These are phyloP conservation scores for Acipenser transmontanus DNA, from an alignment of 2,797 vertebrate species.

Conservation along the genomic window DNA sequence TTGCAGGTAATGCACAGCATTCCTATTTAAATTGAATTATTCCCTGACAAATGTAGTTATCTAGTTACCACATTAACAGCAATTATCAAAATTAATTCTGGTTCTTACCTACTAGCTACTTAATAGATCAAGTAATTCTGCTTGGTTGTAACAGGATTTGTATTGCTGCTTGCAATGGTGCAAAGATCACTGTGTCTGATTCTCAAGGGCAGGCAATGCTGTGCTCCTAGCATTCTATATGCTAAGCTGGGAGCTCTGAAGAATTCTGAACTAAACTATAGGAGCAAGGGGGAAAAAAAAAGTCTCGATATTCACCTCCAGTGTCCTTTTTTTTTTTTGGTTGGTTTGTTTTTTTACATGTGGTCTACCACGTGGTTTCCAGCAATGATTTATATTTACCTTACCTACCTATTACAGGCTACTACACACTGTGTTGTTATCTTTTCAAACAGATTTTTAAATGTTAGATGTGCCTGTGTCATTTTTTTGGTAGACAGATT, in stretches of 20 bases:
- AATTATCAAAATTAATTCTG: background rate
- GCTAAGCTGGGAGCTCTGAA: background rate
- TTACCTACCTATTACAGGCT: no score
- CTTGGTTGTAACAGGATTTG: constrained; percentile 3
- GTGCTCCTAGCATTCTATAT: background rate
- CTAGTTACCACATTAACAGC: constrained; percentile 4
- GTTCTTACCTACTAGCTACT: background rate
- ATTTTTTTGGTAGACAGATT: background rate
- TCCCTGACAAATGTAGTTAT: background rate
- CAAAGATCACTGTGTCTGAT: constrained; percentile 13
- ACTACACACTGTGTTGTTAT: no score
- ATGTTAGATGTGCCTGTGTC: no score
- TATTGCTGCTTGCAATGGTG: constrained; percentile 5
- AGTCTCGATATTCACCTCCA: background rate
- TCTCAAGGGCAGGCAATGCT: constrained; percentile 12
- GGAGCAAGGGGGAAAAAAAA: background rate
- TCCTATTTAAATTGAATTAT: background rate
- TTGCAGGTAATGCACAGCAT: no score
- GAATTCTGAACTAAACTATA: background rate
- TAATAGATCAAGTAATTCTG: background rate
- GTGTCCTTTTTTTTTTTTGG: no score
- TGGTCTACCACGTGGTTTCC: no score
- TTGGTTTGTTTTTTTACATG: no score
- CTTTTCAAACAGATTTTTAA: no score
- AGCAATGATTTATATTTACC: no score